phyloP scores from a whole-genome alignment of 2,113 vertebrate species.

The Antechinus stuartii region DNA sequence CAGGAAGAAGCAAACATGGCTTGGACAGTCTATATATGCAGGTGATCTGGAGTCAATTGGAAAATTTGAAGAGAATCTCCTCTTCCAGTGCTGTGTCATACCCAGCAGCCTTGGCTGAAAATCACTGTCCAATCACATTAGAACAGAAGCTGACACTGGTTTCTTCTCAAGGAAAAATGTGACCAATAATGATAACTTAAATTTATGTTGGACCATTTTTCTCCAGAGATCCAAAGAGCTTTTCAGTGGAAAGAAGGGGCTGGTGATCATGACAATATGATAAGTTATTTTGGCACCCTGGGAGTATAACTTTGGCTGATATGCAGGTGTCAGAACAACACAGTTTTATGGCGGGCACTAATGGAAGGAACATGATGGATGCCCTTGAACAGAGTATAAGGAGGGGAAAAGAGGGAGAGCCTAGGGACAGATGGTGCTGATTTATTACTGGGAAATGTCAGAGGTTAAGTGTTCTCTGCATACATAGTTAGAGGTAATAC shows the following conservation, averaged over 20 bases:
- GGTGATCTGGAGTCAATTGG: slow-evolving; percentile 35
- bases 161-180: slow-evolving; percentile 63
- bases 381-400: slow-evolving; percentile 64
- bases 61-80: slow-evolving; percentile 27
- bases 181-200: slow-evolving; percentile 64
- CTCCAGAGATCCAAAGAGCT: slow-evolving; percentile 48
- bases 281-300: slow-evolving; percentile 61
- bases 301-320: slow-evolving; percentile 61
- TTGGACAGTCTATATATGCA: neutral
- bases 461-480: slow-evolving; percentile 71
- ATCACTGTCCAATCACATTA: slow-evolving; percentile 31
- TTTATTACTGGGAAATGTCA: slow-evolving; percentile 76
- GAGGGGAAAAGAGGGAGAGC: slow-evolving; percentile 46
- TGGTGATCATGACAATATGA: slow-evolving; percentile 66
- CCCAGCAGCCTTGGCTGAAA: slow-evolving; percentile 38
- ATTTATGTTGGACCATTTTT: slow-evolving; percentile 62
- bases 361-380: slow-evolving; percentile 71
- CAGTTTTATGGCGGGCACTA: slow-evolving; percentile 60
- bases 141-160: slow-evolving; percentile 47
- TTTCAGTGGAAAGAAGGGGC: slow-evolving; percentile 42
- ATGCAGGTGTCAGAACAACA: slow-evolving; percentile 66
- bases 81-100: slow-evolving; percentile 3
- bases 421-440: slow-evolving; percentile 64
- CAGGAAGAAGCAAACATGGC: neutral
- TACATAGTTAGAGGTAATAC: slow-evolving; percentile 67